A percentile compares a stretch with the other conserved stretches of the same genome.
These are phyloP conservation scores for Caenorhabditis briggsae DNA, from an alignment of 1,140 invertebrate species.

Conservation along the genomic window DNA sequence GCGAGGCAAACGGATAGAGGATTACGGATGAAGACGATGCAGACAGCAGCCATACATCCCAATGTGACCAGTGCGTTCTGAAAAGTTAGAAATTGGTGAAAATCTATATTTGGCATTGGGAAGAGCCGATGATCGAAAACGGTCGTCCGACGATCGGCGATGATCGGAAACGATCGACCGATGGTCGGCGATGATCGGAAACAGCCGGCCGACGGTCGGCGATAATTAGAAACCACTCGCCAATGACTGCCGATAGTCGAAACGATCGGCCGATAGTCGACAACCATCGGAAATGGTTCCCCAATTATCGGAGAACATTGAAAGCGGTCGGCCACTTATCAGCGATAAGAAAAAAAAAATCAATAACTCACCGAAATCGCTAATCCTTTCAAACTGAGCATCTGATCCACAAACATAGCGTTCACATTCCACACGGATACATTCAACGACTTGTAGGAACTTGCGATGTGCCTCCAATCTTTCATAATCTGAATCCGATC, in stretches of 20 bases:
- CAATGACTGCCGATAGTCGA: too few relatives aligned
- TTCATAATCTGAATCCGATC: slow-evolving; percentile 73
- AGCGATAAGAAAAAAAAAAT: background rate
- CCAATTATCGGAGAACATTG: too few relatives aligned
- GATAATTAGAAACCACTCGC: too few relatives aligned
- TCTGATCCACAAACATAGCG: slow-evolving; percentile 77
- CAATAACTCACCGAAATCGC: slow-evolving; percentile 62
- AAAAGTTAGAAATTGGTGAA: slow-evolving; percentile 25
- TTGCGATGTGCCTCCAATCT: slow-evolving; percentile 71
- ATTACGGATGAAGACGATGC: slow-evolving; percentile 75
- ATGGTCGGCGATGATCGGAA: too few relatives aligned
- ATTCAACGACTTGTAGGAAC: slow-evolving; percentile 65
- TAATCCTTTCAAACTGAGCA: slow-evolving; percentile 71
- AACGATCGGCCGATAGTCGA: too few relatives aligned
- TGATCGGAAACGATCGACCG: too few relatives aligned
- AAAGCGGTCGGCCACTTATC: too few relatives aligned
- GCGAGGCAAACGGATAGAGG: slow-evolving; percentile 70
- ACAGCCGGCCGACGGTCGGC: too few relatives aligned
- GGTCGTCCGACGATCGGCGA: background rate
- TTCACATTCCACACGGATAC: slow-evolving; percentile 75
- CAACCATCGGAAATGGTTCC: too few relatives aligned
- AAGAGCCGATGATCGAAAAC: too few relatives aligned
- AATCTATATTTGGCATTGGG: background rate
- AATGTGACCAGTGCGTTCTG: slow-evolving; percentile 73
- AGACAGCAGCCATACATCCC: slow-evolving; percentile 72